phyloP scores from a whole-genome alignment of 2,113 vertebrate genomes.

The Ictalurus punctatus region DNA sequence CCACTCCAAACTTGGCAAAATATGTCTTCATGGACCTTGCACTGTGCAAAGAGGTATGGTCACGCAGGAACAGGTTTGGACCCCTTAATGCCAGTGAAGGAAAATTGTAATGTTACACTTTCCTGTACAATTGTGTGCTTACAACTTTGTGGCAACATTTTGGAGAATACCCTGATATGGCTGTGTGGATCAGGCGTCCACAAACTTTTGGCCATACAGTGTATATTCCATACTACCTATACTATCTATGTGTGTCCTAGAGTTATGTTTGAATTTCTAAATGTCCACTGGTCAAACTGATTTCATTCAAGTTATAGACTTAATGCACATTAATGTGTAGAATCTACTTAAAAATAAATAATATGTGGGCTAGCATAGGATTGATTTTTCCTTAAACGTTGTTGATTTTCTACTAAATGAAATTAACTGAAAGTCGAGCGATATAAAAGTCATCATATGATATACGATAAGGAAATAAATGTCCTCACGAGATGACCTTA shows the following conservation, averaged over 20 bases:
- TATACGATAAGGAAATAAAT: conserved; percentile 11
- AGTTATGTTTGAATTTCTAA: neutral
- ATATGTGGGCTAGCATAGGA: neutral
- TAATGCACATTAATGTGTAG: neutral
- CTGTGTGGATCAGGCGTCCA: neutral
- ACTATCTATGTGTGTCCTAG: neutral
- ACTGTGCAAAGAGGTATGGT: neutral
- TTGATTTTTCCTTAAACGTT: neutral
- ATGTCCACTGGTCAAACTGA: neutral
- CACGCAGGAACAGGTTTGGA: neutral
- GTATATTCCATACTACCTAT: neutral
- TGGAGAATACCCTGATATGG: neutral
- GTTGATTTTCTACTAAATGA: neutral
- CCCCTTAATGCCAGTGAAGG: neutral
- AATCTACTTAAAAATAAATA: neutral
- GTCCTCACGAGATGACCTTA: conserved; percentile 6
- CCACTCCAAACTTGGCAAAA: neutral
- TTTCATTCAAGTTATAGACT: neutral
- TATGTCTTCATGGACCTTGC: neutral
- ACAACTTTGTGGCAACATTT: neutral
- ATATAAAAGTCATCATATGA: neutral
- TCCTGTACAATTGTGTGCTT: too few species aligned
- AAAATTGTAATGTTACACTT: neutral
- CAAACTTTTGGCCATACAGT: neutral
- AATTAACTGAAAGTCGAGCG: conserved; percentile 1